Percentiles rank a stretch among this genome's conserved stretches.
phyloP scores from a whole-genome alignment of 1,140 invertebrate genomes.

The Caenorhabditis brenneri region DNA sequence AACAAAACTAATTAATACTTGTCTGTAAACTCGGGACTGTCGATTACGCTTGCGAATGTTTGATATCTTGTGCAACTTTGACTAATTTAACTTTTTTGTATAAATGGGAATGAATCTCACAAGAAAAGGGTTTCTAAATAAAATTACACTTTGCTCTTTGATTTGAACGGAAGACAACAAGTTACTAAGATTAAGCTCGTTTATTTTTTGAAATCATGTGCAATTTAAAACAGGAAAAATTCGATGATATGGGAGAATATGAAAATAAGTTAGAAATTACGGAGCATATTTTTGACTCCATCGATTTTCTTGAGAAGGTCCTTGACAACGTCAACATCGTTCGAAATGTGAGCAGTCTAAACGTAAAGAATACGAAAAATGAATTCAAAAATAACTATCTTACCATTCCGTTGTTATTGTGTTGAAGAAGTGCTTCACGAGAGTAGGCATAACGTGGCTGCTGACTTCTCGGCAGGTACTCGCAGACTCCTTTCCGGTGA shows the following conservation, averaged over 20 bases:
- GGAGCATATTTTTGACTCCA: constrained; percentile 13
- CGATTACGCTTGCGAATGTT: neutral
- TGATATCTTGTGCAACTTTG: neutral
- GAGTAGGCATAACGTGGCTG: constrained; percentile 2
- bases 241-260: neutral
- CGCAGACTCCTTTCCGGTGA: constrained; percentile 3
- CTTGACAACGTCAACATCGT: neutral
- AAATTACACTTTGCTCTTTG: too few species aligned
- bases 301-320: constrained; percentile 12
- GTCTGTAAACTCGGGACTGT: neutral
- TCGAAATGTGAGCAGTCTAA: constrained; percentile 26
- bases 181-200: too few species aligned
- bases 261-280: neutral
- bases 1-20: neutral
- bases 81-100: neutral
- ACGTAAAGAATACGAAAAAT: neutral
- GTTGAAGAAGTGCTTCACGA: neutral
- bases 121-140: too few species aligned
- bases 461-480: neutral
- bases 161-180: too few species aligned
- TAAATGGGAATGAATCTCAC: too few species aligned
- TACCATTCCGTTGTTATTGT: neutral
- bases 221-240: neutral
- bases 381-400: neutral
- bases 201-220: too few species aligned